phyloP scores from a whole-genome alignment of 1,140 invertebrate species.

The Diorhabda elongata region DNA sequence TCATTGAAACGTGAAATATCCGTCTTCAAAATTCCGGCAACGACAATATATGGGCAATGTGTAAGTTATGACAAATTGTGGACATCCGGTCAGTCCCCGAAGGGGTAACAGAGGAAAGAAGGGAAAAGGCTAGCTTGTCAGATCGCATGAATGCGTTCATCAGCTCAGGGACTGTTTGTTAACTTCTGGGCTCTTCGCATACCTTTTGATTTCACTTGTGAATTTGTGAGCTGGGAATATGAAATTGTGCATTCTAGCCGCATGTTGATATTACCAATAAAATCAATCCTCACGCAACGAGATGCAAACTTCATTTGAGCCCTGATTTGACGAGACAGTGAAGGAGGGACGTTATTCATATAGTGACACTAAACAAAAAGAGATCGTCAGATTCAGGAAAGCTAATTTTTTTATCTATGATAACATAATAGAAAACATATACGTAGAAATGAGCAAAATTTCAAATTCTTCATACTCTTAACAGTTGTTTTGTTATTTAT shows the following conservation, averaged over 20 bases:
- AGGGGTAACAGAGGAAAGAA: neutral
- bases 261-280: constrained; percentile 23
- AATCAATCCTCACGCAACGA: constrained; percentile 16
- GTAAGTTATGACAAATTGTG: constrained; percentile 22
- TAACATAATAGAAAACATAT: no score
- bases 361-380: no score
- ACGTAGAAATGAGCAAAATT: no score
- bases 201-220: constrained; percentile 7
- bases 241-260: constrained; percentile 20
- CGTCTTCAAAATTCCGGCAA: constrained; percentile 18
- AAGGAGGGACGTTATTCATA: neutral
- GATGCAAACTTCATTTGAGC: constrained; percentile 17
- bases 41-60: constrained; percentile 19
- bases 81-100: constrained; percentile 16
- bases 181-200: constrained; percentile 16
- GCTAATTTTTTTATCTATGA: no score
- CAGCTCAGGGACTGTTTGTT: constrained; percentile 21
- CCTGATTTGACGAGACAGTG: constrained; percentile 9
- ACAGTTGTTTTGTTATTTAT: no score
- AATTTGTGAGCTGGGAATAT: constrained; percentile 20
- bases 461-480: no score
- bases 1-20: constrained; percentile 18
- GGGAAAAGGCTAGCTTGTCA: constrained; percentile 19
- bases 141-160: constrained; percentile 22
- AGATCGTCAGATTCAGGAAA: no score